Evolutionary conservation across 2,888 invertebrate species (phyloP).

Genomic region (Muscina levida): DNA sequence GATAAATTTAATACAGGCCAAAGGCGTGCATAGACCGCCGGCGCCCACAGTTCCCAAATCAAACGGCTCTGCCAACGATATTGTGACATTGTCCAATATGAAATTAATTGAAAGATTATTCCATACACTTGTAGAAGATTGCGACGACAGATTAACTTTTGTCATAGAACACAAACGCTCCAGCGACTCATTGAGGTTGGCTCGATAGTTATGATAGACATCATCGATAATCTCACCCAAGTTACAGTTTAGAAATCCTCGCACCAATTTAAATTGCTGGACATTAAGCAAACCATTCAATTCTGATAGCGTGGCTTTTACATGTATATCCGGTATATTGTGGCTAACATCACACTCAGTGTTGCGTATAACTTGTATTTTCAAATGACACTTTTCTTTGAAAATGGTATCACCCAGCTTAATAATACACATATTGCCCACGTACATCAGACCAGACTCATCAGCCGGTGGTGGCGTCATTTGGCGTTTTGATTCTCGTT

Average conservation of each 20-base stretch:
- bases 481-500: constrained; percentile 69
- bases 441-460: constrained; percentile 71
- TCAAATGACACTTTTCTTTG: constrained; percentile 90
- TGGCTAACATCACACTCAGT: constrained; percentile 83
- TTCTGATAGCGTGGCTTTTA: constrained; percentile 92
- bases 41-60: not conserved
- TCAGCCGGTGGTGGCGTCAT: constrained; percentile 62
- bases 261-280: constrained; percentile 91
- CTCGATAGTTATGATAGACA: constrained; percentile 78
- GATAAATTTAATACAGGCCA: constrained; percentile 95
- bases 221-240: constrained; percentile 91
- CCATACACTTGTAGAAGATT: constrained; percentile 82
- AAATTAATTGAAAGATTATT: constrained; percentile 89
- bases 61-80: constrained; percentile 80
- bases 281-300: constrained; percentile 91
- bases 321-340: constrained; percentile 88
- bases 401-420: constrained; percentile 85
- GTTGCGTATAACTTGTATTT: constrained; percentile 91
- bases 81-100: constrained; percentile 91
- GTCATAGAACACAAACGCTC: constrained; percentile 74
- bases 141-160: constrained; percentile 66
- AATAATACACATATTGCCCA: constrained; percentile 75
- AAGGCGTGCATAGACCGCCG: constrained; percentile 79
- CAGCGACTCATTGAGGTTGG: constrained; percentile 74
- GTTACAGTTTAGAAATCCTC: constrained; percentile 93